Percentiles rank a stretch among this genome's conserved stretches.
These are phyloP conservation scores for Siniperca chuatsi DNA, from an alignment of 2,113 vertebrate genomes.

Conservation along the genomic window DNA sequence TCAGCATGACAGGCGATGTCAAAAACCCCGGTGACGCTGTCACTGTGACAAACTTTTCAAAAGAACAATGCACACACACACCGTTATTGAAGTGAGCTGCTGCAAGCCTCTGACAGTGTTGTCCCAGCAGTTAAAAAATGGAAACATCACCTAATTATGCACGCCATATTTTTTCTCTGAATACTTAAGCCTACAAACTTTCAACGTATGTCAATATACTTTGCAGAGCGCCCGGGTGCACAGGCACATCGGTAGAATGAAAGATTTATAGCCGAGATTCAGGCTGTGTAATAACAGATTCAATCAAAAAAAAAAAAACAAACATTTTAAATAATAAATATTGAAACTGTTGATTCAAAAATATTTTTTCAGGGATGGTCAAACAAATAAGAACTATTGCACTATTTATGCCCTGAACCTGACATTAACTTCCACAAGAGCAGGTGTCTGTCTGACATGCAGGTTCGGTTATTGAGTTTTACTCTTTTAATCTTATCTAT, in stretches of 20 bases:
- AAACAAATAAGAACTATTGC: not conserved
- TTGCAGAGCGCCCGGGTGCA: conserved; percentile 21
- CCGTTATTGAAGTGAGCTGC: conserved; percentile 79
- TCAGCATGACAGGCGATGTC: conserved; percentile 85
- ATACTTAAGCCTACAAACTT: conserved; percentile 79
- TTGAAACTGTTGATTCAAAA: conserved; percentile 3
- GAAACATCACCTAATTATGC: conserved; percentile 81
- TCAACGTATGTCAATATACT: conserved; percentile 78
- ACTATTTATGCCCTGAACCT: not conserved
- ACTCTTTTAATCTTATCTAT: conserved; percentile 72
- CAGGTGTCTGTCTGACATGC: conserved; percentile 51
- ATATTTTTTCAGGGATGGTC: not conserved
- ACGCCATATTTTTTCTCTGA: conserved; percentile 55
- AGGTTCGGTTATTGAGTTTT: conserved; percentile 52
- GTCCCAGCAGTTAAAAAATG: conserved; percentile 79
- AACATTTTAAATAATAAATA: not conserved
- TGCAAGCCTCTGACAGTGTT: conserved; percentile 77
- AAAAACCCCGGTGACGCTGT: conserved; percentile 85
- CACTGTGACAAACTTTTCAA: conserved; percentile 87
- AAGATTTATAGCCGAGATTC: not conserved
- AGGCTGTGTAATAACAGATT: conserved; percentile 3
- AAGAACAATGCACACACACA: conserved; percentile 81
- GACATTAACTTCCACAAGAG: conserved; percentile 29
- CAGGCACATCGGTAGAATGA: not conserved
- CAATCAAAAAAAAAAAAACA: not conserved